Percentiles rank a stretch among this genome's conserved stretches.
These are phyloP conservation scores for Sphenopsis melanotis DNA, from an alignment of 2,797 vertebrate genomes.

Conservation along the genomic window DNA sequence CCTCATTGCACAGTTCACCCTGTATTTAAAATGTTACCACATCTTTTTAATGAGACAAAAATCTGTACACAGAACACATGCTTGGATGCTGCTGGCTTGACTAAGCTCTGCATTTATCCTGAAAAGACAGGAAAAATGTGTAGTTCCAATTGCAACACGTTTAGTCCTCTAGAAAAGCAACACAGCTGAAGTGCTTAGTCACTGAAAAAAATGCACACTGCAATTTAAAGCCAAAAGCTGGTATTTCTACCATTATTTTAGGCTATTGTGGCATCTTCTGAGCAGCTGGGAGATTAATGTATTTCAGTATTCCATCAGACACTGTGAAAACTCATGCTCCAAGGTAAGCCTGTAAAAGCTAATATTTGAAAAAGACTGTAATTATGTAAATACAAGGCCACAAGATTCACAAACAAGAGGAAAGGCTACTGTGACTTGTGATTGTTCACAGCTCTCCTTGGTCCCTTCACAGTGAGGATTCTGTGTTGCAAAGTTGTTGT, in stretches of 20 bases:
- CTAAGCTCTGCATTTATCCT: neutral
- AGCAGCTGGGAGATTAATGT: neutral
- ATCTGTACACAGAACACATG: neutral
- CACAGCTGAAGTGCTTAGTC: neutral
- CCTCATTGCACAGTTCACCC: neutral
- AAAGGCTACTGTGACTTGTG: neutral
- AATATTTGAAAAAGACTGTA: neutral
- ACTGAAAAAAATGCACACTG: neutral
- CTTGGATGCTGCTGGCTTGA: neutral
- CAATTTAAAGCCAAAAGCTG: neutral
- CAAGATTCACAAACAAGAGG: neutral
- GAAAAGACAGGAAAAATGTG: constrained; percentile 13
- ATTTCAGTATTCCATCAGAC: neutral
- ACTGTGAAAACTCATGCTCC: neutral
- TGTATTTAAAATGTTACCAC: constrained; percentile 12
- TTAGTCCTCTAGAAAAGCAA: neutral
- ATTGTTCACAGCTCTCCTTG: neutral
- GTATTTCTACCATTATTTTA: neutral
- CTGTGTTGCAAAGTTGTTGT: neutral
- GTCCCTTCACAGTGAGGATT: neutral
- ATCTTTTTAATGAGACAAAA: constrained; percentile 29
- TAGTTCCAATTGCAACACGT: neutral
- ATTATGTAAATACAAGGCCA: neutral
- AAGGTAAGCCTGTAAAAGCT: neutral
- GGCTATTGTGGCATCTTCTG: neutral